Percentiles rank a stretch among this genome's conserved stretches.
phyloP scores from a whole-genome alignment of 30 jellyfish, hydroid and myxozoan genomes.

The Phacellophora camtschatica region DNA sequence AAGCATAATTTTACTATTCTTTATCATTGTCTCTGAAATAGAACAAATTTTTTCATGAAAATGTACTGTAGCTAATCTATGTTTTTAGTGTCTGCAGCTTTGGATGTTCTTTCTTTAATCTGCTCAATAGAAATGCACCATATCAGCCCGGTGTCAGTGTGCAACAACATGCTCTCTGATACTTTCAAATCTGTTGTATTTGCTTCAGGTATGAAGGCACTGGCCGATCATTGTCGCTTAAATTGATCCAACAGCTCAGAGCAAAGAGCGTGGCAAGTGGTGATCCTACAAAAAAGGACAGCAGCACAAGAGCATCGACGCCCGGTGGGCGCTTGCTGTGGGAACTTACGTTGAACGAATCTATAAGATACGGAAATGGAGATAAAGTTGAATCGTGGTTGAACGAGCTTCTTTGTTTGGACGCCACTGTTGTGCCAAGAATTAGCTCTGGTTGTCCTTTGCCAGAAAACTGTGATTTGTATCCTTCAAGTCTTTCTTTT shows the following conservation, averaged over 20 bases:
- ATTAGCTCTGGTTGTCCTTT: constrained; percentile 96
- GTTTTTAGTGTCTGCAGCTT: too few species aligned
- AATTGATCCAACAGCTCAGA: constrained; percentile 92
- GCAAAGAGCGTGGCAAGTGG: constrained; percentile 55
- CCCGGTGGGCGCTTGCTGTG: constrained; percentile 82
- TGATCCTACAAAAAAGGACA: constrained; percentile 11
- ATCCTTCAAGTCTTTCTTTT: constrained; percentile 34
- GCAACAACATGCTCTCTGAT: too few species aligned
- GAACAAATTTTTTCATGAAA: too few species aligned
- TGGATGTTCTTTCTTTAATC: too few species aligned
- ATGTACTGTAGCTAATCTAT: too few species aligned
- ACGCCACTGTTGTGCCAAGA: constrained; percentile 93
- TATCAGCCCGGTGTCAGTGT: too few species aligned
- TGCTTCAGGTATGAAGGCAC: constrained; percentile 98
- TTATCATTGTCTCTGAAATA: too few species aligned
- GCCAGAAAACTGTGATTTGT: constrained; percentile 95
- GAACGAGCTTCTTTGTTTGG: constrained; percentile 92
- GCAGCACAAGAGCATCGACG: constrained; percentile 36
- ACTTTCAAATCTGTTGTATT: too few species aligned
- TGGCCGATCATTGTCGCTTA: constrained; percentile 96
- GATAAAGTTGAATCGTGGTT: constrained; percentile 95
- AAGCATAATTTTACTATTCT: too few species aligned
- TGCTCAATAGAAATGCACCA: too few species aligned
- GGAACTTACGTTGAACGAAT: constrained; percentile 84
- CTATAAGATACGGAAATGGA: constrained; percentile 93